phyloP scores from a whole-genome alignment of 1,140 invertebrate species.

The Neocloeon triangulifer region DNA sequence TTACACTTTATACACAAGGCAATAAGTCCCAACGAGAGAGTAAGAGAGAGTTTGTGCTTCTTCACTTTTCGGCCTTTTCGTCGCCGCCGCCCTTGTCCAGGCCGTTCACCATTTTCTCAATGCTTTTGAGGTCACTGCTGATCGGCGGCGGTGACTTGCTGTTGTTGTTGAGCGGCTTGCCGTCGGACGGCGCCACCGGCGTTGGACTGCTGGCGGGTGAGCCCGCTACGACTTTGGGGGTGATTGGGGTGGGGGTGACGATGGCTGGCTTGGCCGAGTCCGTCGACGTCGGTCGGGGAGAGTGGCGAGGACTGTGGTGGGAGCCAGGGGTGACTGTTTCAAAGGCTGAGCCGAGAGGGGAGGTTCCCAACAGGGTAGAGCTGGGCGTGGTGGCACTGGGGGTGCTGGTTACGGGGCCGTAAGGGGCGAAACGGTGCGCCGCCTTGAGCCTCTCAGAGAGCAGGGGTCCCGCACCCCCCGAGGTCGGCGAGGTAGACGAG shows the following conservation, averaged over 20 bases:
- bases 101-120: constrained; percentile 92
- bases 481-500: constrained; percentile 20
- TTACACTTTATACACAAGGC: no score
- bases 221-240: no score
- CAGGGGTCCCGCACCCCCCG: constrained; percentile 19
- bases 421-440: constrained; percentile 58
- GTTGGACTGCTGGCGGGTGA: constrained; percentile 9
- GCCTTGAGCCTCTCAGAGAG: constrained; percentile 24
- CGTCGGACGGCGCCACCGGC: constrained; percentile 11
- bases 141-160: constrained; percentile 11
- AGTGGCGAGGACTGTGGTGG: constrained; percentile 12
- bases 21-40: no score
- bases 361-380: constrained; percentile 18
- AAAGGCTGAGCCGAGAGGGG: constrained; percentile 50
- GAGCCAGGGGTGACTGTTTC: constrained; percentile 57
- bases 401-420: constrained; percentile 27
- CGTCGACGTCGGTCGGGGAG: constrained; percentile 7
- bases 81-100: no score
- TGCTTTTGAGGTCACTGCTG: constrained; percentile 62
- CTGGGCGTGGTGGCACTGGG: constrained; percentile 9
- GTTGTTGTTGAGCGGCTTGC: no score
- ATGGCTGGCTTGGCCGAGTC: no score
- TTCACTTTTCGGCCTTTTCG: no score
- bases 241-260: constrained; percentile 5
- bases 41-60: no score